phyloP scores from a whole-genome alignment of 2,888 invertebrate genomes.

The Lutraria lutraria region DNA sequence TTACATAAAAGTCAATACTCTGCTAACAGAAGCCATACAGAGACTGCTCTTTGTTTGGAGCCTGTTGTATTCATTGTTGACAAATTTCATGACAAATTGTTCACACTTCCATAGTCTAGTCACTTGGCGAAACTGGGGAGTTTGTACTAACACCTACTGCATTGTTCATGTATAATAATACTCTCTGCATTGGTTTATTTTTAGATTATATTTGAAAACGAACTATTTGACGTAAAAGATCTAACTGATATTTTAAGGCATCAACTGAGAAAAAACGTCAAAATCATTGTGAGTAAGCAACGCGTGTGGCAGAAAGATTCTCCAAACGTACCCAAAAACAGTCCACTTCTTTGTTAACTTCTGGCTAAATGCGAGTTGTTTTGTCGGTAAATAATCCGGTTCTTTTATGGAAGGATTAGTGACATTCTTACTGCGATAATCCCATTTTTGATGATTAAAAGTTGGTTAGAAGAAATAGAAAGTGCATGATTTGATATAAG shows the following conservation, averaged over 20 bases:
- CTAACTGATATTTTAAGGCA: not conserved
- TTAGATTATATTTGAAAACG: not conserved
- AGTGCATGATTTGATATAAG: not conserved
- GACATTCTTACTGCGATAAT: not conserved
- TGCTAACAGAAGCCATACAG: too few species aligned
- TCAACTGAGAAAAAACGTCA: not conserved
- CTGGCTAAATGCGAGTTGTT: not conserved
- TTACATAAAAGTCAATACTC: too few species aligned
- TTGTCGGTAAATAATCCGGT: constrained; percentile 1
- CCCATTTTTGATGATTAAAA: not conserved
- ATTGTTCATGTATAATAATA: not conserved
- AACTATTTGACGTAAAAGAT: not conserved
- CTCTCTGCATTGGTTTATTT: not conserved
- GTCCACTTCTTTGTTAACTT: not conserved
- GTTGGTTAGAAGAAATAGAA: not conserved
- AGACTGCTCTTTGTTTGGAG: too few species aligned
- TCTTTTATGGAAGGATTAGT: not conserved
- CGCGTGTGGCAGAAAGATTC: not conserved
- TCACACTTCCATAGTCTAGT: not conserved
- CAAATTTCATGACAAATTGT: not conserved
- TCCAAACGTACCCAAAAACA: not conserved
- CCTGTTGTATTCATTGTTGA: too few species aligned
- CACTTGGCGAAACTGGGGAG: not conserved
- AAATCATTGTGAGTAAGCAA: not conserved
- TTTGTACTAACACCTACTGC: not conserved